Evolutionary conservation across 23 tunicate species (phyloP), one percentile per base, ranked within the genome.

Genomic region (Halocynthia roretzi): DNA sequence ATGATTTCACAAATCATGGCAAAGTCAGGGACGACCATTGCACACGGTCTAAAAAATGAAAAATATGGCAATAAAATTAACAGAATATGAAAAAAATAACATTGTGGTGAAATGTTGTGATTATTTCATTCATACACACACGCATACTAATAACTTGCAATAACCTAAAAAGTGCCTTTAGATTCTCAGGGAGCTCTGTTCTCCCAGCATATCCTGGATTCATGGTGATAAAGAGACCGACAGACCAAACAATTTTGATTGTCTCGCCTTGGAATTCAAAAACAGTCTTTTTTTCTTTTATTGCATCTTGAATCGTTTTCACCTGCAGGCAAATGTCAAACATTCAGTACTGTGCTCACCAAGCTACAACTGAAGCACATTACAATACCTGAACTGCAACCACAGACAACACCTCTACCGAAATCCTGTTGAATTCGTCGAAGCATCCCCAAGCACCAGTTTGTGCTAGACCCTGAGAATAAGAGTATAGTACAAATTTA

Each of bases 361-460:
- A 72, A 50, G 21, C n/a, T 50, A 51, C n/a, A 50, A 56, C 58
- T 22, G 49, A 49, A 56, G 58, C 17, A 65, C 5, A 20, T 9
- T 65, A 9, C 9, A 18, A 0, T 67, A 92, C 98, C 80, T 93
- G 98, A 50, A 93, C 98, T 23, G 98, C 98, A 8, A 93, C 98
- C 56, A 93, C 98, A 9, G 98, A 93, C 68, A 93, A 71, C 68
- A 93, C 98, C 79, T 93, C 98, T 52, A 93, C 94, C 10, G 98
- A 80, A 71, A 93, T 93, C 50, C 98, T 63, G 86, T 93, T 93
- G 77, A 93, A 92, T 75, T 92, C 98, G 76, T 92, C 98, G 55
- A 92, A 92, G 67, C 98, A 92, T 10, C 98, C 98, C 98, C 98
- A 93, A 51, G 98, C 98, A 7, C 98, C 98, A 58, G 98, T 93